These are phyloP conservation scores for Acropternis orthonyx DNA, from an alignment of 2,797 vertebrate genomes.

Conservation along the genomic window DNA sequence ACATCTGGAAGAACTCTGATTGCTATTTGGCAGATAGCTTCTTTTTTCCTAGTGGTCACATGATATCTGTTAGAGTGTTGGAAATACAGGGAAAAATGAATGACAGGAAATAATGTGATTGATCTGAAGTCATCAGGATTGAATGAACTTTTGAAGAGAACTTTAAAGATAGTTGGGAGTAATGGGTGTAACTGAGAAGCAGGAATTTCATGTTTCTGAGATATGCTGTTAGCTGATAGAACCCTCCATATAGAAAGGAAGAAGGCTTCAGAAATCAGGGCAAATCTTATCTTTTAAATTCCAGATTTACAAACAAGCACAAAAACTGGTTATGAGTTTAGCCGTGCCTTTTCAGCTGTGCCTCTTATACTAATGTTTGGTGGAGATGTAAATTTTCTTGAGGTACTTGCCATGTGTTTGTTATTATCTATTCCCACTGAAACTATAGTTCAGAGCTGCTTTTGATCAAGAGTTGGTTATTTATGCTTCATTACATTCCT, in stretches of 20 bases:
- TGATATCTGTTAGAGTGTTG: not conserved
- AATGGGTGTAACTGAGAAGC: not conserved
- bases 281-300: not conserved
- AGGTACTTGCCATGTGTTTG: not conserved
- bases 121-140: not conserved
- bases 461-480: not conserved
- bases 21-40: not conserved
- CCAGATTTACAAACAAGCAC: not conserved
- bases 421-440: not conserved
- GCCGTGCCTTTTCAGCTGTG: not conserved
- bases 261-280: not conserved
- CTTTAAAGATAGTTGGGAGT: not conserved
- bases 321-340: not conserved
- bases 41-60: not conserved
- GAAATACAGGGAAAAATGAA: not conserved
- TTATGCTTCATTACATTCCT: not conserved
- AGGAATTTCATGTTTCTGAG: not conserved
- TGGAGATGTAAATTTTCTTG: not conserved
- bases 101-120: not conserved
- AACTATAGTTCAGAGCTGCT: not conserved
- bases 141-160: not conserved
- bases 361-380: not conserved
- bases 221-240: not conserved
- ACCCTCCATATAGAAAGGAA: not conserved
- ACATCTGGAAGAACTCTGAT: not conserved